phyloP scores from a whole-genome alignment of 1,140 invertebrate species.

The Semibalanus balanoides region DNA sequence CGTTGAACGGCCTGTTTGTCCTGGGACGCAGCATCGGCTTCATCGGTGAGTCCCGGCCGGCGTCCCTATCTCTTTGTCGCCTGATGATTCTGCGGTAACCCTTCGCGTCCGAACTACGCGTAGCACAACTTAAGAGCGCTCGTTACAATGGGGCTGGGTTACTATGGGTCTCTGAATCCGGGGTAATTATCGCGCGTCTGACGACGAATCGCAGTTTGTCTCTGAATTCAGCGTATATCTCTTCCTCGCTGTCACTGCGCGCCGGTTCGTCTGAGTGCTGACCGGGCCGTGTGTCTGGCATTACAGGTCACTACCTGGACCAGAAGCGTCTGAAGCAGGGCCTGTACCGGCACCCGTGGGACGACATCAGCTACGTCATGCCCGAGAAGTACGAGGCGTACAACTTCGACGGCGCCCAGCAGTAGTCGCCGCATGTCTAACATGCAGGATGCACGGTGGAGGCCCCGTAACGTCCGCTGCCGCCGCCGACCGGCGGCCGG shows the following conservation, averaged over 20 bases:
- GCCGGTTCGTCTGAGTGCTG: too few relatives aligned
- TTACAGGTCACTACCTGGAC: constrained; percentile 96
- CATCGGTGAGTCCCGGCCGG: constrained; percentile 60
- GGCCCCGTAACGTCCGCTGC: not conserved
- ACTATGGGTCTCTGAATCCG: too few relatives aligned
- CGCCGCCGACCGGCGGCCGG: not conserved
- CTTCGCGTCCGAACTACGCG: too few relatives aligned
- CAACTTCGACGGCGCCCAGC: constrained; percentile 5
- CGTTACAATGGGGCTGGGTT: too few relatives aligned
- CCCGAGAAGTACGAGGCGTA: constrained; percentile 51
- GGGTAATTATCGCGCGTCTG: too few relatives aligned
- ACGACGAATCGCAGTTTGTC: too few relatives aligned
- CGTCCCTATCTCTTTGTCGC: too few relatives aligned
- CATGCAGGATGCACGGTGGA: not conserved
- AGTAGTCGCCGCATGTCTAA: not conserved
- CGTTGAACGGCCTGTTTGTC: constrained; percentile 96
- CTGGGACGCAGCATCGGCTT: constrained; percentile 96
- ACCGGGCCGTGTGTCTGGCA: too few relatives aligned
- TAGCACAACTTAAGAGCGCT: too few relatives aligned
- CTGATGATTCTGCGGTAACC: too few relatives aligned
- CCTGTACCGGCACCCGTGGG: constrained; percentile 98
- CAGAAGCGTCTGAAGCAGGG: constrained; percentile 98
- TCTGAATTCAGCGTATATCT: too few relatives aligned
- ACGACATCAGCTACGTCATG: constrained; percentile 97
- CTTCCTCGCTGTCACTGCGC: too few relatives aligned